Evolutionary conservation across 2,797 vertebrate species (phyloP), one percentile per base, ranked within the genome.

Genomic region (Acanthopagrus latus): DNA sequence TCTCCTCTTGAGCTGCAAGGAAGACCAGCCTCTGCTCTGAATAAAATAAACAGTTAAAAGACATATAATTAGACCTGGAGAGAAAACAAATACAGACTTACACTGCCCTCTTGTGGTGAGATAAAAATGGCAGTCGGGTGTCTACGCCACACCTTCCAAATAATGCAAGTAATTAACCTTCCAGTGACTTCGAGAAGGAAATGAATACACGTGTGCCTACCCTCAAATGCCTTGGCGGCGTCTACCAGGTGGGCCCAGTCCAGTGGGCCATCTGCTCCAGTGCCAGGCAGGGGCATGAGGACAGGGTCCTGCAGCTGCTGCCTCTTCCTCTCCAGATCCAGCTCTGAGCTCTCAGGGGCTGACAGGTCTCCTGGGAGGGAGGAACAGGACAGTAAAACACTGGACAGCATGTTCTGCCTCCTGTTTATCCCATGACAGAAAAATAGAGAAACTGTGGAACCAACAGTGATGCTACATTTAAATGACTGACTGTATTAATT

Each of bases 181-280:
- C 16, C 4, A 57, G n/a, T 67, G 2, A 64, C 59, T 64, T 76
- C 0, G 4, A 21, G n/a, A 18, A 60, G 9, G 18, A 79, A 57
- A 58, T 56, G 1, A 50, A 79, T 80, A 60, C 55, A 23, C 0
- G 13, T 43, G 54, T 50, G 46, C 76, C 57, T 92, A 99, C 98
- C 97, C 93, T 99, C 98, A 82, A 98, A 99, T 58, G 98, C 97
- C 93, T 98, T 98, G 91, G 98, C 98, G 33, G 98, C 98, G 64
- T 98, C 97, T 69, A 99, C 98, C 87, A 99, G 92, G 89, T 98
- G 97, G 86, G 97, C 97, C 98, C 98, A 99, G 85, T 99, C 97
- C 86, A 99, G 94, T 23, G 97, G 97, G 4, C 96, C 94, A 87
- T 98, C 97, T 4, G 96, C 93, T 73, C 97, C 97, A 21, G 95